These are phyloP conservation scores for Calidris pugnax DNA, from an alignment of 2,113 vertebrate species.

Conservation along the genomic window DNA sequence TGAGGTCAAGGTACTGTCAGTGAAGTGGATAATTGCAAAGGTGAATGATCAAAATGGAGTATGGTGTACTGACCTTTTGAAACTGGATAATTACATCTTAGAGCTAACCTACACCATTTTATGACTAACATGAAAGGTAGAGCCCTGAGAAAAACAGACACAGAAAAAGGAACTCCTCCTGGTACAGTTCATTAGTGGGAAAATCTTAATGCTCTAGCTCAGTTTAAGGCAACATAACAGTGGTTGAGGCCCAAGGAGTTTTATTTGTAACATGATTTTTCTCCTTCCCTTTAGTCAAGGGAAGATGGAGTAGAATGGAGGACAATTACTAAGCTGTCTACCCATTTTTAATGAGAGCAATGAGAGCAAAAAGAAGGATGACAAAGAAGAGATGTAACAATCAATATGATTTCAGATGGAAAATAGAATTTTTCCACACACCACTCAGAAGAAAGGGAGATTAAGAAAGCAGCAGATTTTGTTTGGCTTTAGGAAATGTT, in stretches of 20 bases:
- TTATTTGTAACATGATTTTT: neutral
- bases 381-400: neutral
- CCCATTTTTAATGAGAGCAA: neutral
- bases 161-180: neutral
- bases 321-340: neutral
- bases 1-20: neutral
- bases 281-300: neutral
- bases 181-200: neutral
- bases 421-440: neutral
- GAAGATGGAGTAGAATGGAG: neutral
- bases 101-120: neutral
- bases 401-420: neutral
- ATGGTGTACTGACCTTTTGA: neutral
- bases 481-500: neutral
- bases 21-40: neutral
- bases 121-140: neutral
- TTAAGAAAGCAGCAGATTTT: neutral
- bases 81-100: neutral
- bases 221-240: neutral
- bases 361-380: neutral
- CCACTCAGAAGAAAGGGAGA: fast-evolving
- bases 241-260: neutral
- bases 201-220: neutral
- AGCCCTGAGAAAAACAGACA: neutral
- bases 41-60: neutral